phyloP scores from a whole-genome alignment of 35 echinoderm and acorn worm species.

The Nesometra sesokonis region DNA sequence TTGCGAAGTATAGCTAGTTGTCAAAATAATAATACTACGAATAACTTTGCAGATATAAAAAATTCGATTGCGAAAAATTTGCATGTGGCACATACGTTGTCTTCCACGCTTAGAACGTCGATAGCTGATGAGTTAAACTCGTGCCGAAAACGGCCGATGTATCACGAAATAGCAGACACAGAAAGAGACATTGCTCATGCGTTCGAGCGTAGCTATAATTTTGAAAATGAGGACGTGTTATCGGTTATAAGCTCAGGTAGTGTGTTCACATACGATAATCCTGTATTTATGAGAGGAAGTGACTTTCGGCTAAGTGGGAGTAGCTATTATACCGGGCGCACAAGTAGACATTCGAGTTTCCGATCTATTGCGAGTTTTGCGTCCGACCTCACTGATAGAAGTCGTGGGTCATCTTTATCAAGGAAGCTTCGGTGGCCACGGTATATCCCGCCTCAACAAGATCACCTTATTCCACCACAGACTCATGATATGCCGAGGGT shows the following conservation, averaged over 20 bases:
- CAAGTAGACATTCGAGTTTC: conserved; percentile 83
- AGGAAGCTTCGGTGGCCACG: conserved; percentile 45
- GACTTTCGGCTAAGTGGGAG: conserved; percentile 14
- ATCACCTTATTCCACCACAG: not conserved
- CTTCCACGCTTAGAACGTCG: conserved; percentile 50
- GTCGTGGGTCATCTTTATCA: not conserved
- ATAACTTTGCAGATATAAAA: conserved; percentile 62
- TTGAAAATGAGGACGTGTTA: conserved; percentile 44
- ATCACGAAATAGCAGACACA: conserved; percentile 71
- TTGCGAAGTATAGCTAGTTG: conserved; percentile 48
- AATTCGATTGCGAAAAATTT: conserved; percentile 74
- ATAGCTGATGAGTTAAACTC: conserved; percentile 68
- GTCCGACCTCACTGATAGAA: conserved; percentile 23
- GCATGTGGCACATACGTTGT: conserved; percentile 57
- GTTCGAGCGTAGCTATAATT: conserved; percentile 57
- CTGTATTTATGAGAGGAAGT: conserved; percentile 45
- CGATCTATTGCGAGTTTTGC: conserved; percentile 76
- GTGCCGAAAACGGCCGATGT: conserved; percentile 69
- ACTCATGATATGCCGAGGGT: conserved; percentile 9
- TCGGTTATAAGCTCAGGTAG: conserved; percentile 51
- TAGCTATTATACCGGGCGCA: conserved; percentile 12
- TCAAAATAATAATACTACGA: conserved; percentile 18
- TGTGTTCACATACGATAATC: conserved; percentile 81
- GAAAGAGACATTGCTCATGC: conserved; percentile 52
- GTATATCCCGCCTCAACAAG: conserved; percentile 34